Evolutionary conservation across 2,113 vertebrate species (phyloP).

Genomic region (Leucoraja erinaceus): DNA sequence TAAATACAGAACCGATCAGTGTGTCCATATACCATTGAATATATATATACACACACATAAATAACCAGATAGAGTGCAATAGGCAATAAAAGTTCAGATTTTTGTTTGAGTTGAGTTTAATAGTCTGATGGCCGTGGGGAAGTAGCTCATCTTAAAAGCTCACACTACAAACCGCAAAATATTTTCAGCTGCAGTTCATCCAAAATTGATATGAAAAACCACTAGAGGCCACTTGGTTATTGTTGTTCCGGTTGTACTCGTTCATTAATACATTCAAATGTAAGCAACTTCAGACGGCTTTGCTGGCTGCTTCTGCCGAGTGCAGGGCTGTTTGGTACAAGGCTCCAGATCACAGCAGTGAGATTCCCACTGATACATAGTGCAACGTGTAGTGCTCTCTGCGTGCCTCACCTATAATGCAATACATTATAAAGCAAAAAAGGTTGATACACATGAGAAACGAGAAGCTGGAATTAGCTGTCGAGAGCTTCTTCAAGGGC

Average conservation of each 20-base stretch:
- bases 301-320: background rate
- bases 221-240: background rate
- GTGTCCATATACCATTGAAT: too few species aligned
- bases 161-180: background rate
- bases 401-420: too few species aligned
- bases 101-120: too few species aligned
- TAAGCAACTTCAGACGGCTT: background rate
- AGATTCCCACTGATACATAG: background rate
- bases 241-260: background rate
- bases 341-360: background rate
- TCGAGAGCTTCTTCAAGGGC: too few species aligned
- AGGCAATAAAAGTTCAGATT: too few species aligned
- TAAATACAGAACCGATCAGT: too few species aligned
- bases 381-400: too few species aligned
- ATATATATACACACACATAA: too few species aligned
- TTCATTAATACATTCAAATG: background rate
- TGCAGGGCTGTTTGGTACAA: background rate
- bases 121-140: too few species aligned
- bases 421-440: too few species aligned
- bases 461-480: too few species aligned
- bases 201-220: background rate
- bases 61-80: too few species aligned
- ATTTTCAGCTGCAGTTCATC: background rate
- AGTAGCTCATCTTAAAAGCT: background rate
- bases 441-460: background rate